Conservation (phyloP, 2,888 invertebrate genomes). For the Chironomus tentans region DNA sequence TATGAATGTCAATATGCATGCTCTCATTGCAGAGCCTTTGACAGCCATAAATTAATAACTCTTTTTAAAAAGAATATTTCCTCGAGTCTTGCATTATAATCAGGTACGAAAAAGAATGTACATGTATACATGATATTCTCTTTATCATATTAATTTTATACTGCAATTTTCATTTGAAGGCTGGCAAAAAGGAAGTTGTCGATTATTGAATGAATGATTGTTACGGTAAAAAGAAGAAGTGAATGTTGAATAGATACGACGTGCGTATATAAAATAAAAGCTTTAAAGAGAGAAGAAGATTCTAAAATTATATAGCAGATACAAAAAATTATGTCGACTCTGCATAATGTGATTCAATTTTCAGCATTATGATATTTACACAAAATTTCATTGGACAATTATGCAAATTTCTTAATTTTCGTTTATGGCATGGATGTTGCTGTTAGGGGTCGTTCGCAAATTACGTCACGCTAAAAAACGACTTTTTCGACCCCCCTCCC, state of each 20-base stretch:
- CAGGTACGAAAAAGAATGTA: background rate
- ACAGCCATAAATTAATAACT: conserved; percentile 14
- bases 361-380: background rate
- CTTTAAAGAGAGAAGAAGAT: too few relatives aligned
- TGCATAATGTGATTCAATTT: too few relatives aligned
- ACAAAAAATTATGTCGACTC: too few relatives aligned
- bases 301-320: background rate
- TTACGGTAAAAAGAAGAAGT: conserved; percentile 14
- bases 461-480: too few relatives aligned
- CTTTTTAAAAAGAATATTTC: background rate
- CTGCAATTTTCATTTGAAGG: background rate
- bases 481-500: too few relatives aligned
- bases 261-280: too few relatives aligned
- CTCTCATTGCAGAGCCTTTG: background rate
- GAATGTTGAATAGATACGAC: too few relatives aligned
- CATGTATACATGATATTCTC: background rate
- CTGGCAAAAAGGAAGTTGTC: conserved; percentile 18
- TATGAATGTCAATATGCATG: conserved; percentile 14
- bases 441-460: too few relatives aligned
- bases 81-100: background rate
- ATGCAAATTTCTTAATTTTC: conserved; percentile 8
- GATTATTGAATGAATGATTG: conserved; percentile 20
- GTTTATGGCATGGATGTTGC: background rate
- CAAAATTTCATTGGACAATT: background rate
- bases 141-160: background rate